Base-by-base conservation (phyloP, 2,888 invertebrate species). In the Linnaemya vulpina region DNA sequence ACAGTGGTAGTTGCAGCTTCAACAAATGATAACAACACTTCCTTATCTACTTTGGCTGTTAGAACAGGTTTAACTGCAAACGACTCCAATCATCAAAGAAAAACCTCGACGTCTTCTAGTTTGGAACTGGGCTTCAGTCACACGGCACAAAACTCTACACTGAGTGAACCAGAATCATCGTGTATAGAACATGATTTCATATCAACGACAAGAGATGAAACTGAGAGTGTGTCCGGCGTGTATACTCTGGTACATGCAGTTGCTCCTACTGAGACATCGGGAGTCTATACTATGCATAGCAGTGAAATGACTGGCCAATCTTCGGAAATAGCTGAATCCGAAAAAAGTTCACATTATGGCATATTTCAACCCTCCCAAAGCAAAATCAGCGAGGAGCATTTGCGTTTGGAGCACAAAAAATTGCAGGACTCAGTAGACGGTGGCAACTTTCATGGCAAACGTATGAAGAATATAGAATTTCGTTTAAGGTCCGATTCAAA, bases 71-170 rank as follows among this genome's bases (percentile, higher is more conserved):
- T 83, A 13, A 86, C 78, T 62, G 89, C 90, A 82, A 84, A 93
- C 93, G 71, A 90, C 93, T 22, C 93, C 92, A 75, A 77, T 17
- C 88, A 86, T 62, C 87, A 86, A 40, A 78, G 90, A 89, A 83
- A 83, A 81, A 94, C 95, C 84, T 96, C 96, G 35, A 96, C 96
- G 55, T 95, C 95, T 70, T 96, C 96, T 87, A 97, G 97, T 90
- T 93, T 97, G 89, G 97, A 97, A 92, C 93, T 97, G 83, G 96
- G 97, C 70, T 97, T 95, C 90, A 96, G 96, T 88, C 97, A 97
- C 90, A 97, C 97, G 1, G 96, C 97, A 22, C 97, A 97, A 92
- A 97, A 97, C 90, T 97, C 97, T 1, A 94, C 96, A 83, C 92
- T 96, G 63, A 96, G 95, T 89, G 97, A 96, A 89, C 94, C 95